Evolutionary conservation across 2,113 vertebrate genomes (phyloP).

Genomic region (Arvicanthis niloticus): DNA sequence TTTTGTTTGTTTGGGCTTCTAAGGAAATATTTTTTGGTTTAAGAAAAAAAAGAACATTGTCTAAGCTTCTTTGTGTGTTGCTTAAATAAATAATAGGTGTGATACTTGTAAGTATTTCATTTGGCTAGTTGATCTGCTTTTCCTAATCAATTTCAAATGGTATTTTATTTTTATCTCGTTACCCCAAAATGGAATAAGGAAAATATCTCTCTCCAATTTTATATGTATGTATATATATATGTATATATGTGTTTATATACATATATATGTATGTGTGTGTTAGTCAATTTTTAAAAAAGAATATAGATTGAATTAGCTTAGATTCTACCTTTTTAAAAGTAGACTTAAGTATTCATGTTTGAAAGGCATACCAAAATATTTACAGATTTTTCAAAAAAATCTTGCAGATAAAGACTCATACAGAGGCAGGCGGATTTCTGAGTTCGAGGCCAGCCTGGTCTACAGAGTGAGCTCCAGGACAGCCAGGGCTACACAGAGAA

Average conservation of each 20-base stretch:
- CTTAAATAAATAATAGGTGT: not conserved
- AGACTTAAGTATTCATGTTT: not conserved
- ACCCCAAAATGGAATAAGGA: not conserved
- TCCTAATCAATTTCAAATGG: not conserved
- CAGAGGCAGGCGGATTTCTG: too few relatives aligned
- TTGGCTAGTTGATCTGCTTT: not conserved
- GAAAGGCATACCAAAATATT: not conserved
- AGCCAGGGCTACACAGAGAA: too few relatives aligned
- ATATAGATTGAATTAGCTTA: not conserved
- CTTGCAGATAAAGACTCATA: not conserved
- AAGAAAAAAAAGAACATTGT: not conserved
- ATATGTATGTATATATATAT: not conserved
- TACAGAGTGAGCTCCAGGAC: too few relatives aligned
- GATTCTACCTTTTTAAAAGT: not conserved
- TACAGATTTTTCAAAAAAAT: not conserved
- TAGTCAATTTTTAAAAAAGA: not conserved
- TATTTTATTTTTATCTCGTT: not conserved
- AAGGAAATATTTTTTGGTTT: not conserved
- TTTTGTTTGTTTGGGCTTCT: not conserved
- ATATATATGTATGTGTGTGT: too few relatives aligned
- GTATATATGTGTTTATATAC: too few relatives aligned
- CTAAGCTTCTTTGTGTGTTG: not conserved
- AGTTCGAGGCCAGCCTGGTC: too few relatives aligned
- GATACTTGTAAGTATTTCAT: not conserved
- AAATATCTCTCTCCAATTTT: not conserved